Evolutionary conservation across 92 coral and sea anemone species (phyloP).

Genomic region (Hydrozoanthus gracilis): DNA sequence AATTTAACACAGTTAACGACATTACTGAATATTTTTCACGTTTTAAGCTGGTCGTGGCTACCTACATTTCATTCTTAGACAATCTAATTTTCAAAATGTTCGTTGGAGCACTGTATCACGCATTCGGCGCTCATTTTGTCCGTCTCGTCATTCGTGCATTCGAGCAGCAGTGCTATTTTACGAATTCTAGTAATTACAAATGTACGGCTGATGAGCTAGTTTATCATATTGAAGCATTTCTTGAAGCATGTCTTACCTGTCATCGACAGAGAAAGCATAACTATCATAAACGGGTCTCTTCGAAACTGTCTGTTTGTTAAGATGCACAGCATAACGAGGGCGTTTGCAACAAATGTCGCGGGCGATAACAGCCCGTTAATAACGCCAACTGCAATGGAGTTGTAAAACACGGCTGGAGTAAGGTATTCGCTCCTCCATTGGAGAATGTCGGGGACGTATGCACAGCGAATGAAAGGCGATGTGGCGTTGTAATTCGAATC

Average conservation of each 20-base stretch:
- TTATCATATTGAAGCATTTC: background rate
- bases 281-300: background rate
- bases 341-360: background rate
- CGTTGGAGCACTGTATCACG: too few relatives aligned
- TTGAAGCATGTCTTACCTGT: background rate
- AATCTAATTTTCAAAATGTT: too few relatives aligned
- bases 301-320: background rate
- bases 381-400: background rate
- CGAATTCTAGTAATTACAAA: too few relatives aligned
- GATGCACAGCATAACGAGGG: background rate
- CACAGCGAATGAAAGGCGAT: background rate
- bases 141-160: too few relatives aligned
- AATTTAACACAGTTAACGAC: too few relatives aligned
- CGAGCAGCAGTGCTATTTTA: too few relatives aligned
- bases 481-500: background rate
- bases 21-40: too few relatives aligned
- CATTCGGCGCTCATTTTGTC: too few relatives aligned
- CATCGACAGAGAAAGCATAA: background rate
- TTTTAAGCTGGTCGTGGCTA: too few relatives aligned
- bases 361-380: background rate
- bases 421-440: constrained; percentile 5
- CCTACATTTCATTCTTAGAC: too few relatives aligned
- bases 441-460: background rate
- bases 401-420: background rate
- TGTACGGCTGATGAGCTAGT: too few relatives aligned